These are phyloP conservation scores for Netelia melanura DNA, from an alignment of 2,888 invertebrate species.

Conservation along the genomic window DNA sequence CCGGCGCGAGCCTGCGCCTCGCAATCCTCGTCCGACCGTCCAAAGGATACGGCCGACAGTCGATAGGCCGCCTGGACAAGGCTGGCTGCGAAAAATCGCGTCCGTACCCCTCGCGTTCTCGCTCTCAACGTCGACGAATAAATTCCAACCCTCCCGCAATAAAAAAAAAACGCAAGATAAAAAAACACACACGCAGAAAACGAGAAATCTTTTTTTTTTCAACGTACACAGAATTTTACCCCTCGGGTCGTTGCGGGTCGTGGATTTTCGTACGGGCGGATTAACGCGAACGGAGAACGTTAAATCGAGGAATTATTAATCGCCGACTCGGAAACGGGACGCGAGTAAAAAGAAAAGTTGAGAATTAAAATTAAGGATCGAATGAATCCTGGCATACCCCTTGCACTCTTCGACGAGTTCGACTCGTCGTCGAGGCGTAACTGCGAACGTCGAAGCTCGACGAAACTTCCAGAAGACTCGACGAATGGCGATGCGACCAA, in stretches of 20 bases:
- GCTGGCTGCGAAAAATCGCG: constrained; percentile 61
- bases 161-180: too few species aligned
- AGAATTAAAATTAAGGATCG: neutral
- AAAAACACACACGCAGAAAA: neutral
- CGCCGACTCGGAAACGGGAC: too few species aligned
- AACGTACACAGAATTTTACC: neutral
- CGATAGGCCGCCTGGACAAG: constrained; percentile 75
- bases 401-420: constrained; percentile 64
- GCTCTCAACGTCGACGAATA: neutral
- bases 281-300: too few species aligned
- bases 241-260: neutral
- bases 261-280: neutral
- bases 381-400: constrained; percentile 66
- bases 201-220: neutral
- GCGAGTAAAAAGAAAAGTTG: neutral
- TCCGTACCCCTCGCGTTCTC: constrained; percentile 6
- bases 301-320: too few species aligned
- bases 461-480: constrained; percentile 61
- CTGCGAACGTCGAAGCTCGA: constrained; percentile 63
- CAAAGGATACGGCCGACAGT: constrained; percentile 75
- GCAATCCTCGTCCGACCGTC: constrained; percentile 55
- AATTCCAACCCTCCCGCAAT: neutral
- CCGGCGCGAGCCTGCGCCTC: constrained; percentile 76
- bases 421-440: constrained; percentile 56
- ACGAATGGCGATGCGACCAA: constrained; percentile 49